Evolutionary conservation across 2,797 vertebrate species (phyloP), one percentile per base, ranked within the genome.

Genomic region (Pogoniulus pusillus): DNA sequence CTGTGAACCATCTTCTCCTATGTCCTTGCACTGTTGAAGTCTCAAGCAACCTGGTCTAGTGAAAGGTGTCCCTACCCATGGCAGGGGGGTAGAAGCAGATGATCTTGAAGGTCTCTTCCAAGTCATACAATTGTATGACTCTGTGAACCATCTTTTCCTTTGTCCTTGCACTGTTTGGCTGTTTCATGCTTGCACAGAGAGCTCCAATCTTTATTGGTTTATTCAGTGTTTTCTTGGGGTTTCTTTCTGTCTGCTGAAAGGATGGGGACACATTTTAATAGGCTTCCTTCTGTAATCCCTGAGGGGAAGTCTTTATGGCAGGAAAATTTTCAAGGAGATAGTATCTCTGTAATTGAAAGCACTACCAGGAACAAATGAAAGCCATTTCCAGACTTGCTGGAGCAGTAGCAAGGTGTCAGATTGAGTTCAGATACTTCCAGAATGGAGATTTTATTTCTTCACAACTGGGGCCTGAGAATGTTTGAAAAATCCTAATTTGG

Each of bases 271-370:
- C 27, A 53, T 87, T 94, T 95, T 94, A 92, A 90, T 90, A 84
- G 68, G 23, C 22, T 85, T 80, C 34, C 39, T 58, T 92, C 80
- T 85, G 74, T 85, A 94, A 80, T 86, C 86, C 91, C 87, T 72
- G 53, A 77, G 70, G 92, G 74, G 8, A 89, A 87, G n/a, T 71
- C 80, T 86, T 92, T 93, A 63, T 53, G 89, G 49, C 32, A 84
- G 49, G 57, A 77, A 92, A 94, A 96, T 91, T 93, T 85, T 96
- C 66, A 95, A 86, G 87, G 79, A 82, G 35, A 95, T 94, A 93
- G 62, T 84, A 92, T 96, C 89, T 90, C 39, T 89, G 55, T 95
- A 95, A 93, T 88, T 94, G 93, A 95, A 96, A 93, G 75, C 62
- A 71, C 72, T 87, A 91, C 77, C 70, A 86, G 53, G 45, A 89